Percentiles rank a stretch among this genome's conserved stretches.
Evolutionary conservation across 2,113 vertebrate species (phyloP).

Genomic region (Megaptera novaeangliae): DNA sequence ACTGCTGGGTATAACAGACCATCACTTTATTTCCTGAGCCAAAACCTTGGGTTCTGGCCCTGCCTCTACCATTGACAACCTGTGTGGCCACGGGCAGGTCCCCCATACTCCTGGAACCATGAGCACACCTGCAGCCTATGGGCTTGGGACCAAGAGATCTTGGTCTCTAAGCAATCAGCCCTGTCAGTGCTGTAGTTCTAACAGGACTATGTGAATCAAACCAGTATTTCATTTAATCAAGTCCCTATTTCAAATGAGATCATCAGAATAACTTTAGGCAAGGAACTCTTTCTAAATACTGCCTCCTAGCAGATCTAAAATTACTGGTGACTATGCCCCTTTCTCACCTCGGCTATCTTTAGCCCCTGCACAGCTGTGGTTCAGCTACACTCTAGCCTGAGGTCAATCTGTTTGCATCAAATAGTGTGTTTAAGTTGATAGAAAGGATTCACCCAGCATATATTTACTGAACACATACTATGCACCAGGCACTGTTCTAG

Average conservation of each 20-base stretch:
- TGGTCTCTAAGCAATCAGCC: too few species aligned
- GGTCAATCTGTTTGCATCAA: background rate
- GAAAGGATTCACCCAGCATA: background rate
- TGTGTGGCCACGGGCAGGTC: background rate
- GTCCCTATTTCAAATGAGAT: background rate
- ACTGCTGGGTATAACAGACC: background rate
- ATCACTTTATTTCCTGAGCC: background rate
- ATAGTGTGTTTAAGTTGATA: background rate
- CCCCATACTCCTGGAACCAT: background rate
- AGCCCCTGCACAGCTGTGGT: background rate
- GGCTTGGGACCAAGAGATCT: background rate
- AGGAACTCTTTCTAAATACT: background rate
- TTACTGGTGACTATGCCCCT: rapidly evolving
- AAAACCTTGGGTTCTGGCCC: background rate
- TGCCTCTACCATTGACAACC: background rate
- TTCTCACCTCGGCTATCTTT: background rate
- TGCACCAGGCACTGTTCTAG: background rate
- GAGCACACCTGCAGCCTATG: background rate
- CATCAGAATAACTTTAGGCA: background rate
- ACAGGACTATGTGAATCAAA: background rate
- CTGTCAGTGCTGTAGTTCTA: background rate
- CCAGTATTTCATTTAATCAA: background rate
- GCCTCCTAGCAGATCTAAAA: background rate
- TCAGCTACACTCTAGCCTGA: background rate
- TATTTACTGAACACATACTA: background rate